phyloP scores from a whole-genome alignment of 2,113 vertebrate species.

The Recurvirostra avosetta region DNA sequence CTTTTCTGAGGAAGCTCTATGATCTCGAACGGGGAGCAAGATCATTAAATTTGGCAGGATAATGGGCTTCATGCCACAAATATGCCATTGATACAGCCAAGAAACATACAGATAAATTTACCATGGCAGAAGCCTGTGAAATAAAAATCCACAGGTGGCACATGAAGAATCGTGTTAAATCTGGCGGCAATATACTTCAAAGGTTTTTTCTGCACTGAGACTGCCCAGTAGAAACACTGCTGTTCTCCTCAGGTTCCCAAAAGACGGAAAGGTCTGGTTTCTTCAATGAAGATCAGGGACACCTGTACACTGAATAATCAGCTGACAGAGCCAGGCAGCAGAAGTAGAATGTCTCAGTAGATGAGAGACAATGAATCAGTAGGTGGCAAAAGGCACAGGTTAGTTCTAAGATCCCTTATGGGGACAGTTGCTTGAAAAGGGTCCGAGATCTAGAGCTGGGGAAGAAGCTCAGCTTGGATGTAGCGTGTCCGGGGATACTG shows the following conservation, averaged over 20 bases:
- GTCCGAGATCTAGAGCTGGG: neutral
- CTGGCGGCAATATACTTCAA: neutral
- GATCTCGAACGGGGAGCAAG: neutral
- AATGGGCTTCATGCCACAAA: neutral
- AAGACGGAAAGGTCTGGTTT: neutral
- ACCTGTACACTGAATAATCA: neutral
- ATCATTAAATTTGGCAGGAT: neutral
- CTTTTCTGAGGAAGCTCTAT: neutral
- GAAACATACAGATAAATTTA: neutral
- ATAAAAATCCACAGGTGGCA: neutral
- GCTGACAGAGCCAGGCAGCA: neutral
- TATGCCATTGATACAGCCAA: neutral
- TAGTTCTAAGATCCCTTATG: neutral
- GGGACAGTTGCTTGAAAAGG: neutral
- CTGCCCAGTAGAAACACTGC: neutral
- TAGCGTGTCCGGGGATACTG: fast-evolving
- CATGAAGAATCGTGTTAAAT: neutral
- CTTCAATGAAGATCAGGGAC: neutral
- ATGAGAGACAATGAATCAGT: neutral
- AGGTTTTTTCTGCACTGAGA: neutral
- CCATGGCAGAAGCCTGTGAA: neutral
- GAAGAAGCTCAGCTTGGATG: neutral
- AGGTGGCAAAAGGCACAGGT: neutral
- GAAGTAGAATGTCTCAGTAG: neutral
- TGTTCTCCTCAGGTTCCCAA: neutral